These are phyloP conservation scores for Stegostoma tigrinum DNA, from an alignment of 2,113 vertebrate species.

Conservation along the genomic window DNA sequence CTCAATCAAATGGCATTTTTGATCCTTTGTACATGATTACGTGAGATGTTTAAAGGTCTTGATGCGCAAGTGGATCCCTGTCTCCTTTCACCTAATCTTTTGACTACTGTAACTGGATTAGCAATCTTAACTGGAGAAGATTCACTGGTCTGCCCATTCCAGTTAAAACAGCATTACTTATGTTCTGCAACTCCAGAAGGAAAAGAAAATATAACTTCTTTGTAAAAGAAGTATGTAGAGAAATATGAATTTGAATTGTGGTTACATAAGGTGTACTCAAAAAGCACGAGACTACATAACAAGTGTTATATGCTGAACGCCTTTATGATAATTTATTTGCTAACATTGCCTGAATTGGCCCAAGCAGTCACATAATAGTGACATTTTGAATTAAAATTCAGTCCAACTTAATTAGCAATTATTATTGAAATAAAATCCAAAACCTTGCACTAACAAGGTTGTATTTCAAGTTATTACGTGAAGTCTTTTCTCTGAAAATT, in stretches of 20 bases:
- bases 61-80: not conserved
- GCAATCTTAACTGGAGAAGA: not conserved
- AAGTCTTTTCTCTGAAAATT: constrained; percentile 16
- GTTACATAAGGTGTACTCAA: not conserved
- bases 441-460: not conserved
- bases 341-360: not conserved
- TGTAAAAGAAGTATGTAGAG: not conserved
- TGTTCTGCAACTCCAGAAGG: not conserved
- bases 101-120: not conserved
- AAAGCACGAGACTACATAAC: not conserved
- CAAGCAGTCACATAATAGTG: not conserved
- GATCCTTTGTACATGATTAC: not conserved
- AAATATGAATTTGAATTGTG: not conserved
- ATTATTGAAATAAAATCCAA: constrained; percentile 8
- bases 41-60: not conserved
- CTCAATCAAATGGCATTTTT: not conserved
- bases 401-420: not conserved
- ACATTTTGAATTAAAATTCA: not conserved
- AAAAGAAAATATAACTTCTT: not conserved
- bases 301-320: not conserved
- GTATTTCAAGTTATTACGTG: constrained; percentile 30
- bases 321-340: not conserved
- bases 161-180: not conserved
- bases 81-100: not conserved
- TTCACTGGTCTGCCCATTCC: not conserved